Evolutionary conservation across 2,888 invertebrate species (phyloP).

Genomic region (Calliopum simillimum): DNA sequence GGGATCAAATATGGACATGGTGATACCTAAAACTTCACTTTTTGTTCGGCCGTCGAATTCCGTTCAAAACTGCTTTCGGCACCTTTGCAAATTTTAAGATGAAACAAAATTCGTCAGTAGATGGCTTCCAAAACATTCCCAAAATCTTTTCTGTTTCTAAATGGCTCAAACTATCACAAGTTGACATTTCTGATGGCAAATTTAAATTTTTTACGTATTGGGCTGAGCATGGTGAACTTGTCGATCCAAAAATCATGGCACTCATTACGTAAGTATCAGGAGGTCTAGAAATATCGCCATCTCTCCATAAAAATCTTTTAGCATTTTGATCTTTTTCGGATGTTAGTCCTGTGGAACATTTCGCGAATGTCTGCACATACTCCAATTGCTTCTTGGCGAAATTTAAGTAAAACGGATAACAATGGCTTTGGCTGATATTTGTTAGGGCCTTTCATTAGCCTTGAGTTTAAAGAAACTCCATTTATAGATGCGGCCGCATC

Average conservation of each 20-base stretch:
- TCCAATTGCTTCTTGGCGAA: conserved; percentile 38
- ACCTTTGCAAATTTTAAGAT: conserved; percentile 36
- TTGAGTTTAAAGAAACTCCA: conserved; percentile 1
- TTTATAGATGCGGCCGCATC: conserved; percentile 35
- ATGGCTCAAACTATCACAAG: conserved; percentile 16
- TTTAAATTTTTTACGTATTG: conserved; percentile 39
- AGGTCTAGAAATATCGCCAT: conserved; percentile 16
- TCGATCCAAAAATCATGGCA: conserved; percentile 44
- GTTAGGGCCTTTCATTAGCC: conserved; percentile 35
- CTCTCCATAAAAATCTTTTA: conserved; percentile 42
- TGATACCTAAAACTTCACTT: conserved; percentile 26
- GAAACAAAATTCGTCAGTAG: conserved; percentile 36
- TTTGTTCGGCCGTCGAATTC: conserved; percentile 35
- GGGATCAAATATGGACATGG: conserved; percentile 35
- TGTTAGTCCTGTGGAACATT: conserved; percentile 38
- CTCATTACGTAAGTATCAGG: conserved; percentile 39
- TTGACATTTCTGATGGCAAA: background rate
- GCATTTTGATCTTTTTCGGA: conserved; percentile 39
- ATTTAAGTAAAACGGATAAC: conserved; percentile 39
- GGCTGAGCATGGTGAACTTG: conserved; percentile 37
- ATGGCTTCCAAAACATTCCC: conserved; percentile 35
- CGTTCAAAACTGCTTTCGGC: conserved; percentile 22
- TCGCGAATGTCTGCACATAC: conserved; percentile 40
- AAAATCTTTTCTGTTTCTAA: conserved; percentile 16
- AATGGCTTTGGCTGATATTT: conserved; percentile 39